phyloP scores from a whole-genome alignment of 2,113 vertebrate genomes.

The Diadophis punctatus region DNA sequence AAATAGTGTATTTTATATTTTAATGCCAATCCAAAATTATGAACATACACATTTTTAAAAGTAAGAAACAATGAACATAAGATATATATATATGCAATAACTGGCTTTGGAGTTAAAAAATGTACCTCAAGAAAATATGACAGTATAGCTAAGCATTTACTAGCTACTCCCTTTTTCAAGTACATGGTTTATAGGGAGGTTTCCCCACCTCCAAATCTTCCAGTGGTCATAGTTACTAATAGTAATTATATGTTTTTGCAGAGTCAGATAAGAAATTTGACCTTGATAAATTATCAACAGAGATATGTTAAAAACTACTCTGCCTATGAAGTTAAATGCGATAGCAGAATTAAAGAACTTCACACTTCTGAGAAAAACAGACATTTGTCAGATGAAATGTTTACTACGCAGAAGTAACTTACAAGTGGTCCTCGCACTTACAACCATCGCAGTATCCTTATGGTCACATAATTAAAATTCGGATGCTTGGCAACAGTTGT shows the following conservation, averaged over 20 bases:
- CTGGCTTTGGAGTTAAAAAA: neutral
- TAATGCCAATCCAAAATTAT: neutral
- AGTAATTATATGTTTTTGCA: neutral
- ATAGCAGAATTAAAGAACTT: neutral
- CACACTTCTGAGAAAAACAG: neutral
- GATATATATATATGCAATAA: too few species aligned
- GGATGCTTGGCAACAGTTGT: neutral
- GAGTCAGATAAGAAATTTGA: constrained; percentile 4
- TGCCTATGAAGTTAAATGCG: neutral
- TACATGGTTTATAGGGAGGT: neutral
- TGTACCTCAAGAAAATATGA: neutral
- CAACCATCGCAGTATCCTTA: neutral
- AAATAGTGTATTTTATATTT: neutral
- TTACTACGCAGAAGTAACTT: neutral
- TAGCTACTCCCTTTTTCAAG: neutral
- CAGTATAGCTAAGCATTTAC: neutral
- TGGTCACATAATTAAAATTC: neutral
- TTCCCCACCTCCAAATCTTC: neutral
- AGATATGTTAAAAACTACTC: neutral
- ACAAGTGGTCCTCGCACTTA: too few species aligned
- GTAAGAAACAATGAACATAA: too few species aligned
- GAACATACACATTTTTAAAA: neutral
- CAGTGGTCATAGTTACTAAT: neutral
- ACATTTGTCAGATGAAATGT: neutral
- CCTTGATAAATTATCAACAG: neutral